These are phyloP conservation scores for Crax fasciolata DNA, from an alignment of 2,797 vertebrate species.

Conservation along the genomic window DNA sequence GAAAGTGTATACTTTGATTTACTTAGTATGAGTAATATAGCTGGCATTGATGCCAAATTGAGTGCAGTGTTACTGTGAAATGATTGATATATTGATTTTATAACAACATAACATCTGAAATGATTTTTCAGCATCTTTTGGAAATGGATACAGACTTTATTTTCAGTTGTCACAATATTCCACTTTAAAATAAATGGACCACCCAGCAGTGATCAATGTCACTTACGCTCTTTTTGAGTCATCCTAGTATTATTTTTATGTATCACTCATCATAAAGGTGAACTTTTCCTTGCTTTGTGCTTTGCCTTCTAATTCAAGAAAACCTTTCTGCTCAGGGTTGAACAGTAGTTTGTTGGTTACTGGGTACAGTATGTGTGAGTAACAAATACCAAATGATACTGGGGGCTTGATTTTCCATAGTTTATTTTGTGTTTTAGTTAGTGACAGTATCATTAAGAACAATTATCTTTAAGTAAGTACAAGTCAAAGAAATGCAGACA, in stretches of 20 bases:
- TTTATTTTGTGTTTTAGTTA: background rate
- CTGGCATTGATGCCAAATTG: background rate
- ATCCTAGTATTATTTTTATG: background rate
- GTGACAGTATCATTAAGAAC: background rate
- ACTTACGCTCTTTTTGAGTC: constrained; percentile 7
- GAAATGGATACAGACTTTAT: constrained; percentile 46
- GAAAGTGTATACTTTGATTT: background rate
- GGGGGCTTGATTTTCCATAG: background rate
- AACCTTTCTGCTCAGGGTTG: background rate
- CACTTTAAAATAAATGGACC: constrained; percentile 34
- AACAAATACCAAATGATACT: background rate
- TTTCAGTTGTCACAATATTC: constrained; percentile 58
- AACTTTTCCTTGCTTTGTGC: background rate
- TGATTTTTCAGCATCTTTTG: constrained; percentile 54
- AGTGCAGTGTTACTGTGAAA: background rate
- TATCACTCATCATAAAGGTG: background rate
- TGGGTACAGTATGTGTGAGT: background rate
- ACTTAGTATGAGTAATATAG: background rate
- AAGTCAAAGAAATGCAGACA: background rate
- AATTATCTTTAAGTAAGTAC: background rate
- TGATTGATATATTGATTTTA: constrained; percentile 56
- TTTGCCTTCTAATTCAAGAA: background rate
- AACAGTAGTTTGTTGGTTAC: background rate
- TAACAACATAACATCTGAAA: constrained; percentile 28
- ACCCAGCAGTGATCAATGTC: constrained; percentile 23